Base-by-base conservation (phyloP, 2,888 invertebrate species). In the Drosophila ochracea region DNA sequence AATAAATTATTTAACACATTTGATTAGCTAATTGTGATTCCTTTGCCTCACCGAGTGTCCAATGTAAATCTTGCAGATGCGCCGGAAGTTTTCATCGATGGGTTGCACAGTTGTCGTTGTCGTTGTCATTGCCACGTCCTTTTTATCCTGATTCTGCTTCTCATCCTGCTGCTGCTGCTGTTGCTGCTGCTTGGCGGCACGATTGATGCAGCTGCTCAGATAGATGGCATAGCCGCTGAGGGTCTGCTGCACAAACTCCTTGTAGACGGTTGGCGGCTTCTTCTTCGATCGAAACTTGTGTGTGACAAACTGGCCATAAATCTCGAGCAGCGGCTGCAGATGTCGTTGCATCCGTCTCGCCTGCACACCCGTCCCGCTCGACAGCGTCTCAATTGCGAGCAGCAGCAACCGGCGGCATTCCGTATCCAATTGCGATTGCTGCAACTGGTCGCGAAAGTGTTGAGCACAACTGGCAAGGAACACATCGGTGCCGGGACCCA, bases 1-100 rank as follows among this genome's bases (percentile, higher is more conserved):
- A 47, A 47, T 47, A 25, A 7, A 47, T 47, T 47, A 16, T 9
- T 9, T 25, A 25, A 47, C 13, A 25, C 25, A 25, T 25, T 47
- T 16, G 25, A 16, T 25, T 25, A 25, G 25, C 21, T 13, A 47
- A 47, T 47, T 47, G 21, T 47, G 30, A 50, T 19, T 50, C 11
- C 10, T 19, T 28, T 21, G 61, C 83, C 82, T 80, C 47, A 93
- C 93, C 81, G 93, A 92, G 70, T 93, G 86, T 13, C 92, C 92
- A 57, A 93, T 92, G 69, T 91, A 93, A 57, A 93, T 92, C 73
- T 93, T 93, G 70, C 91, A 92, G 7, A 93, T 91, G 31, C 91
- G 90, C 3, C 91, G 79, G 59, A 93, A 91, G 41, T 91, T 69
- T 19, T 93, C 93, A 70, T 92, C 88, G 6, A 89, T 82, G 30